Base-by-base conservation (phyloP, 2,113 vertebrate species). In the Mesembrinibis cayennensis region DNA sequence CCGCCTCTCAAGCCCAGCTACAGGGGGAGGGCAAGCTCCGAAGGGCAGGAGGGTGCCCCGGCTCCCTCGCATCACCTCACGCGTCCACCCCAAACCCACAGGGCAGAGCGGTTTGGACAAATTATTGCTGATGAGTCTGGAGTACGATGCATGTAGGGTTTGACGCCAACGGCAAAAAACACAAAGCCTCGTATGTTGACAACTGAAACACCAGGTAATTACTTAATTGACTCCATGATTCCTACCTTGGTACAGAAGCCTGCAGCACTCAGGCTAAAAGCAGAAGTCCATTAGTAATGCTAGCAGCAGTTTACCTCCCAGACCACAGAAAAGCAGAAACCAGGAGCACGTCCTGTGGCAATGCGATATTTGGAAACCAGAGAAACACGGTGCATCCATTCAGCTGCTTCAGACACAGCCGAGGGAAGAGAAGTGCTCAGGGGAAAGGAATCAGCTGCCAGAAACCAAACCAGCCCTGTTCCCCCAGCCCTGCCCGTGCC, bases 221-320 rank as follows among this genome's bases (percentile, higher is more conserved):
- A 72, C 82, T 61, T 95, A 92, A 95, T 94, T 90, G 92, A 55
- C 25, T 78, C 44, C 16, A 10, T 45, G 65, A 34, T 77, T 77
- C 58, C 82, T 65, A 38, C 52, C 49, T n/a, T 20, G n/a, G 34
- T 65, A 49, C 72, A 71, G 82, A 32, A n/a, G 82, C 55, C 67
- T 36, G 82, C 70, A 74, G 92, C 79, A 52, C 86, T 88, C 89
- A 25, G 78, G 86, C 82, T 96, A 70, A 95, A 73, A 92, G 95
- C 92, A 78, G 69, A 32, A 56, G 82, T 8, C 82, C 86, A 92
- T 96, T 90, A 95, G 86, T 52, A 50, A 38, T 5, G 8, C 69
- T 14, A 50, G 89, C 86, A 78, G 82, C 63, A 21, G 44, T 32
- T 80, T 18, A 21, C 78, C 49, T 45, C 89, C 79, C 93, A 71